phyloP scores from a whole-genome alignment of 1,140 invertebrate species.

The Saccostrea cuccullata region DNA sequence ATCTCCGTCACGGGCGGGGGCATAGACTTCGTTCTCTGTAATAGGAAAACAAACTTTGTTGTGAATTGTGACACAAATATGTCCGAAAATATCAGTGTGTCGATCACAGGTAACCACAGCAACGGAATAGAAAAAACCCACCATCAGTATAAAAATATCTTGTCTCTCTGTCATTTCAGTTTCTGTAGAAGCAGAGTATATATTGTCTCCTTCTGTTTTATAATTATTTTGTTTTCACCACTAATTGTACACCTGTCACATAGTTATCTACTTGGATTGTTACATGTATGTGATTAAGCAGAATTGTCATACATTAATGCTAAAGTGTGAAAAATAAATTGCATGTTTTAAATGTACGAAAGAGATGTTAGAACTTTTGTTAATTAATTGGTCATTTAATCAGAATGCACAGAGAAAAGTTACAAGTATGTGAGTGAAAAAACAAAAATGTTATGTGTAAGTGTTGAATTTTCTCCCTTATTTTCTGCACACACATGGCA shows the following conservation, averaged over 20 bases:
- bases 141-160: background rate
- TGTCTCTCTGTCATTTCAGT: constrained; percentile 18
- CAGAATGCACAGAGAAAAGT: constrained; percentile 27
- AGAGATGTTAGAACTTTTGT: background rate
- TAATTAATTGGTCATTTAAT: background rate
- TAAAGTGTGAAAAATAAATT: background rate
- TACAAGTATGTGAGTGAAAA: background rate
- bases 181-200: constrained; percentile 33
- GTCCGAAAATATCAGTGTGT: constrained; percentile 54
- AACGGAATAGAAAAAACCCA: background rate
- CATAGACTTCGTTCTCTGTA: constrained; percentile 82
- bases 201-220: background rate
- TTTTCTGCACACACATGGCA: background rate
- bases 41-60: constrained; percentile 82
- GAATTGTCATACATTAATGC: background rate
- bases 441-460: background rate
- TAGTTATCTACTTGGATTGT: background rate
- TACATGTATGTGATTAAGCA: background rate
- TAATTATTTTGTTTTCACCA: constrained; percentile 25
- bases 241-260: constrained; percentile 5
- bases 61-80: constrained; percentile 76
- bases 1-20: constrained; percentile 83
- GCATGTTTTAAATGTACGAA: constrained; percentile 14
- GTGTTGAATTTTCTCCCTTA: background rate
- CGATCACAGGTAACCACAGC: constrained; percentile 64